Conservation (phyloP, 1,140 invertebrate species). For the Euglossa dilemma region DNA sequence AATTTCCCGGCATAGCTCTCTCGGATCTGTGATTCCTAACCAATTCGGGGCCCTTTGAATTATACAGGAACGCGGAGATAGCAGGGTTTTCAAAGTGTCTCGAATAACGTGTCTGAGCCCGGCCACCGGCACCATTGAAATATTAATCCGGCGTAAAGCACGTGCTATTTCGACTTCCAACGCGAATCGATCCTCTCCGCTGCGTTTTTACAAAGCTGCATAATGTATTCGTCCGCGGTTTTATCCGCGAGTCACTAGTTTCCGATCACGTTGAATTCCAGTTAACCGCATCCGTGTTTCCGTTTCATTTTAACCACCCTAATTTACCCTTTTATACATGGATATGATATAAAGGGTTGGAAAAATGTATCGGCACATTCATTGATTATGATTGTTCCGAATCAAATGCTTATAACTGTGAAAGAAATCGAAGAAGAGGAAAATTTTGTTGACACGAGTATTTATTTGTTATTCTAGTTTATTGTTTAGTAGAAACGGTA, state of each 20-base stretch:
- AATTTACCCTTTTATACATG: not conserved
- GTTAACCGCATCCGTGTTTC: too few relatives aligned
- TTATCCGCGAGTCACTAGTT: not conserved
- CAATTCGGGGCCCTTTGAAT: constrained; percentile 27
- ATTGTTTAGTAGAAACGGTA: too few relatives aligned
- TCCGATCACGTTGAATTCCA: too few relatives aligned
- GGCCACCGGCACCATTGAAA: constrained; percentile 44
- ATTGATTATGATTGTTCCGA: too few relatives aligned
- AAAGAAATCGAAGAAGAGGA: too few relatives aligned
- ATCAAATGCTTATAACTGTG: too few relatives aligned
- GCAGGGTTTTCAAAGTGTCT: constrained; percentile 38
- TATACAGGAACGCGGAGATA: constrained; percentile 34
- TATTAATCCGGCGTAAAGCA: constrained; percentile 57
- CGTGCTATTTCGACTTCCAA: constrained; percentile 21
- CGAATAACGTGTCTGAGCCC: constrained; percentile 39
- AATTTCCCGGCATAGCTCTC: not conserved
- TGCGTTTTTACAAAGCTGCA: not conserved
- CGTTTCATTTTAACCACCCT: not conserved
- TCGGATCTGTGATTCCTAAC: constrained; percentile 16
- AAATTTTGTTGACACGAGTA: too few relatives aligned
- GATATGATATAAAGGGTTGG: too few relatives aligned
- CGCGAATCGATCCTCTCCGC: constrained; percentile 44
- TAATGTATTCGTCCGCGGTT: not conserved
- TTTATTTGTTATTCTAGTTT: too few relatives aligned
- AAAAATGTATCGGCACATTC: too few relatives aligned